Base-by-base conservation (phyloP, 1,140 invertebrate genomes). In the Drosophila equinoxialis region DNA sequence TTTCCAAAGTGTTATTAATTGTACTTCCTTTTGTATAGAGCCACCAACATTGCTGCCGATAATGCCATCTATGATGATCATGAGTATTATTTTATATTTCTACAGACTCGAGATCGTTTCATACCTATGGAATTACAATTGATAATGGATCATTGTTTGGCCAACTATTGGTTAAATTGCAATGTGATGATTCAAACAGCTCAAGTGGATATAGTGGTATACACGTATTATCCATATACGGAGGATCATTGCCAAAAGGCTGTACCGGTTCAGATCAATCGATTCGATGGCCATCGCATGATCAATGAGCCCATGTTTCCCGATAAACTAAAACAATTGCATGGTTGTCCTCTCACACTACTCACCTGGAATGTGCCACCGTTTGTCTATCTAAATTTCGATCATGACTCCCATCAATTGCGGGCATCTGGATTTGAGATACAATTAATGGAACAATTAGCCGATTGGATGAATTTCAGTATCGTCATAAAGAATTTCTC, bases 41-140 rank as follows among this genome's bases (percentile, higher is more conserved):
- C 71, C n/a, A 76, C 81, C 1, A 63, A 84, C 13, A 65, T 91
- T 7, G 62, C 76, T 0, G 55, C 39, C 6, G 66, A 73, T 30
- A 87, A 77, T 62, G 66, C 71, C 0, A 26, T 61, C 17, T 79
- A 71, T 8, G 81, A 91, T 55, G 74, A 68, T 61, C 73, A 68
- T 14, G 90, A 91, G n/a, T 91, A 84, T 45, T 91, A 91, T 23
- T 91, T 87, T 33, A 91, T 91, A 14, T 91, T 91, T 41, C 61
- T 91, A 42, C 90, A 91, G 71, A 14, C 69, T 0, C 62, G 67
- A 3, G 90, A 91, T 54, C 13, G 11, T 1, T n/a, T 45, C 0
- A 37, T 81, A 6, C 55, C 61, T 2, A 5, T 8, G 6, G 64
- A 91, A 39, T 35, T 79, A n/a, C 60, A 73, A 14, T 54, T 67